Conservation (phyloP, 2,797 vertebrate species). For the Benthosema pterotum region DNA sequence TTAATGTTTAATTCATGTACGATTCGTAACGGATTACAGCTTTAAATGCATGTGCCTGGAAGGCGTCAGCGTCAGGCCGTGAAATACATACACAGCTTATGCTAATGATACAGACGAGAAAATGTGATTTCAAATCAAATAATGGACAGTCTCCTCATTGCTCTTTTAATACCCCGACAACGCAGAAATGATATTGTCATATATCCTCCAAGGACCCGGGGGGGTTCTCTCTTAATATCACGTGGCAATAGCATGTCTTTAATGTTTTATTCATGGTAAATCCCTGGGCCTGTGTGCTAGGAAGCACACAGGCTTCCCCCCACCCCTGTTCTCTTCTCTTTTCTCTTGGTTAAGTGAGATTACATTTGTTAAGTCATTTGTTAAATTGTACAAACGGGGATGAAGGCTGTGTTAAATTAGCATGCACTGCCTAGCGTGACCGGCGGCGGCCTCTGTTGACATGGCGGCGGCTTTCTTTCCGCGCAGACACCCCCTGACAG, state of each 20-base stretch:
- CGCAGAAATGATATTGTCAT: conserved; percentile 24
- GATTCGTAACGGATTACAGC: not conserved
- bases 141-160: conserved; percentile 43
- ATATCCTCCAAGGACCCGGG: conserved; percentile 36
- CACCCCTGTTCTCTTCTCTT: too few species aligned
- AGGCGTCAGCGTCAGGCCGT: conserved; percentile 42
- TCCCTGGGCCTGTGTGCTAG: conserved; percentile 50
- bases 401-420: conserved; percentile 46
- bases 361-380: conserved; percentile 73
- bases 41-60: conserved; percentile 32
- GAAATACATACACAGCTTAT: not conserved
- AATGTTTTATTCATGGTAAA: conserved; percentile 74
- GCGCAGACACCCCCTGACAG: not conserved
- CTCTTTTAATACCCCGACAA: conserved; percentile 6
- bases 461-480: not conserved
- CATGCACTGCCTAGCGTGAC: conserved; percentile 15
- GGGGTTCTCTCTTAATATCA: conserved; percentile 39
- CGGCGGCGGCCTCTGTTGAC: not conserved
- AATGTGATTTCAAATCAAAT: conserved; percentile 38
- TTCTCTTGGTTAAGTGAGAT: conserved; percentile 60
- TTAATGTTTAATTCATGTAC: not conserved
- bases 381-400: conserved; percentile 67
- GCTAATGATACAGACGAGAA: not conserved
- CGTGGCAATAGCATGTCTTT: conserved; percentile 5
- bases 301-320: conserved; percentile 22